Evolutionary conservation across 2,888 invertebrate species (phyloP), one percentile per base, ranked within the genome.

Genomic region (Hanleya hanleyi): DNA sequence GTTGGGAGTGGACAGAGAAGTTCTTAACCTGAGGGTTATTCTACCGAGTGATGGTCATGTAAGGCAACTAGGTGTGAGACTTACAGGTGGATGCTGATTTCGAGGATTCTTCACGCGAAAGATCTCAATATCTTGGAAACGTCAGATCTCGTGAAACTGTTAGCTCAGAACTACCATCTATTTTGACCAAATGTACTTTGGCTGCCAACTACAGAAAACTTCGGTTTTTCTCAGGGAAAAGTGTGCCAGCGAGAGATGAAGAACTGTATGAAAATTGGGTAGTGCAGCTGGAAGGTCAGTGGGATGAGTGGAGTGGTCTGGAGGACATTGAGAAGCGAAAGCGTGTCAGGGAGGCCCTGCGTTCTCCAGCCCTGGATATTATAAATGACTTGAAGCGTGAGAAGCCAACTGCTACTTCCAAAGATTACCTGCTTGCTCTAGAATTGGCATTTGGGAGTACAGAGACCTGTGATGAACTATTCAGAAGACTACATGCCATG

Each of bases 201-300:
- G 51, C 51, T 7, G 51, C 51, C 32, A 57, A 57, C 32, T 7
- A 57, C 57, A 57, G 57, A 57, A 57, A 57, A 57, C 57, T 57
- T 29, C 22, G 57, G 29, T 26, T 57, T 29, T 57, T 57, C 32
- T 57, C 57, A 15, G 57, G 57, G 26, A 22, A 2, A 29, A 29
- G 26, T 22, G 26, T 32, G 26, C 22, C 57, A 22, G 26, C 29
- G 22, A 57, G 29, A 29, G 57, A 57, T 26, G 57, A 57, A 57
- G 57, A 57, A 22, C 15, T 32, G 2, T 57, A 57, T 57, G 57
- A 57, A 32, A 57, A 57, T 32, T 57, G 57, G 57, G 12, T 57
- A 29, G 22, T 57, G 15, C 57, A 57, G 7, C 57, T 57, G 26
- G 7, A 26, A 26, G 26, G 18, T 26, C 57, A 57, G 57, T 57